These are phyloP conservation scores for Drosophila mulleri DNA, from an alignment of 2,888 invertebrate genomes.

Conservation along the genomic window DNA sequence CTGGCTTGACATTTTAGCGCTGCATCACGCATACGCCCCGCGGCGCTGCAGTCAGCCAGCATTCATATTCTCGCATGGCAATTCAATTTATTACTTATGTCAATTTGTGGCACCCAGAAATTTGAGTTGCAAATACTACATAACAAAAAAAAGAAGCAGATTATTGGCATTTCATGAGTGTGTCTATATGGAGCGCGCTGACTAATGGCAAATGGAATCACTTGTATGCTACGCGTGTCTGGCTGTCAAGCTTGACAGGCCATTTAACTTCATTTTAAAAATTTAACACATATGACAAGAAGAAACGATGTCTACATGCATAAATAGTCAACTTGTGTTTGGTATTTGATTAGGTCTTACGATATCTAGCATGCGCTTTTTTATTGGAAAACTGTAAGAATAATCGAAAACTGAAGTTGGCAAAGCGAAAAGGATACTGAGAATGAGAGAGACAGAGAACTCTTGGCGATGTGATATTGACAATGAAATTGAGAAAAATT, in stretches of 20 bases:
- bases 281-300: not conserved
- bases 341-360: not conserved
- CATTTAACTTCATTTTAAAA: conserved; percentile 3
- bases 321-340: conserved; percentile 1
- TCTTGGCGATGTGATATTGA: not conserved
- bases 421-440: not conserved
- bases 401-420: not conserved
- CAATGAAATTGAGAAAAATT: not conserved
- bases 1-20: conserved; percentile 24
- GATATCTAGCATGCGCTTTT: not conserved
- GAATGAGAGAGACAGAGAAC: not conserved
- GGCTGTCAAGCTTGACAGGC: conserved; percentile 3
- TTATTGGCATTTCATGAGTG: not conserved
- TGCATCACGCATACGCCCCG: conserved; percentile 33
- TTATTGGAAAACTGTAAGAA: not conserved
- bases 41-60: no score
- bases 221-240: conserved; percentile 1
- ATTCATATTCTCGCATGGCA: not conserved
- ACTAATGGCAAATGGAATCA: conserved; percentile 1
- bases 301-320: not conserved
- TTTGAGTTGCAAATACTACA: conserved; percentile 6
- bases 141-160: not conserved
- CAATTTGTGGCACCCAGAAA: conserved; percentile 35
- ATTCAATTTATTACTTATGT: conserved; percentile 40
- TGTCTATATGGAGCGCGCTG: not conserved